Percentiles rank a stretch among this genome's conserved stretches.
phyloP scores from a whole-genome alignment of 1,140 invertebrate species.

The Charaxes varanes region DNA sequence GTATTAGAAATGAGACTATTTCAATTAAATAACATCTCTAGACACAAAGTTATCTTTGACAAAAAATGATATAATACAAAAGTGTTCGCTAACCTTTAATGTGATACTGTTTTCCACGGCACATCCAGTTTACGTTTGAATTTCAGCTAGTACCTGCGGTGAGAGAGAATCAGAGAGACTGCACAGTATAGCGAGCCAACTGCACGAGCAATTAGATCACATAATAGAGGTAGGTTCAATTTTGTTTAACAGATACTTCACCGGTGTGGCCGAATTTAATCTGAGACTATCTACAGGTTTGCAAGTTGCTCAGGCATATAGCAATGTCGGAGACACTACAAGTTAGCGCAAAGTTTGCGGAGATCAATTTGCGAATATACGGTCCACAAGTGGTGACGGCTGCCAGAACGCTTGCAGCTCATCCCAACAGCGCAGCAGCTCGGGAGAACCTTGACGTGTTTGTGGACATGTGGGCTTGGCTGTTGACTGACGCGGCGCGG shows the following conservation, averaged over 20 bases:
- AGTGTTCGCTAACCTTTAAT: conserved; percentile 30
- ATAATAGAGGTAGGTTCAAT: conserved; percentile 68
- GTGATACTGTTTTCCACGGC: conserved; percentile 13
- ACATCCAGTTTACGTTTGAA: conserved; percentile 14
- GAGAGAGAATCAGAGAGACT: conserved; percentile 73
- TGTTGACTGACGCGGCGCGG: conserved; percentile 90
- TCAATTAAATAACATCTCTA: no score
- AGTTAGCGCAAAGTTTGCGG: conserved; percentile 95
- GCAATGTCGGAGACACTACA: conserved; percentile 94
- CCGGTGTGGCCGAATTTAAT: no score
- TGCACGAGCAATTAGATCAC: conserved; percentile 76
- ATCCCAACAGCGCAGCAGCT: conserved; percentile 95
- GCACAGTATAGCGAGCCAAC: conserved; percentile 69
- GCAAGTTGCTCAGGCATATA: conserved; percentile 96
- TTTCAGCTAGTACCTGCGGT: conserved; percentile 67
- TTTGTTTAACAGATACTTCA: no score
- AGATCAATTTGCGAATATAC: conserved; percentile 95
- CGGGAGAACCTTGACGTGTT: conserved; percentile 99
- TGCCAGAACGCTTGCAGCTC: conserved; percentile 91
- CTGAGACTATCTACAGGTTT: conserved; percentile 80
- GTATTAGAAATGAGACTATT: no score
- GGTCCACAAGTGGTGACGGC: conserved; percentile 96
- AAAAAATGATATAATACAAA: conserved; percentile 20
- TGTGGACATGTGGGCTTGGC: conserved; percentile 96
- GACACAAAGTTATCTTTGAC: background rate